Percentiles rank a stretch among this genome's conserved stretches.
These are phyloP conservation scores for Drosophila funebris DNA, from an alignment of 1,140 invertebrate genomes.

Conservation along the genomic window DNA sequence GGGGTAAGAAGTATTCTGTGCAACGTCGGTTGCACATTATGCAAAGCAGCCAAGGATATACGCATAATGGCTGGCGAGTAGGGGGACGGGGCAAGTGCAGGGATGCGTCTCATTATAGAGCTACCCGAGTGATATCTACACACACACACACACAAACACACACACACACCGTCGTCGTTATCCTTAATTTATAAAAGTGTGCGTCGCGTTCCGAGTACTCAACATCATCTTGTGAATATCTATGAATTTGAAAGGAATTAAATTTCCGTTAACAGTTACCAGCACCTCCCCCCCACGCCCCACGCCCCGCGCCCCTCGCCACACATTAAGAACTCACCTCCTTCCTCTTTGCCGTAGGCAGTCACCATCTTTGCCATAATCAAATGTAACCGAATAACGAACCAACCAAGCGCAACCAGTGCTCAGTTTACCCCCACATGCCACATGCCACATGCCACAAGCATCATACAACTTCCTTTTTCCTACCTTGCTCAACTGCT, in stretches of 20 bases:
- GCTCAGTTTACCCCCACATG: not conserved
- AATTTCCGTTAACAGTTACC: slow-evolving; percentile 51
- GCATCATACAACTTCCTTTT: slow-evolving; percentile 24
- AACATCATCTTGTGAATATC: slow-evolving; percentile 76
- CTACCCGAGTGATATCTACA: slow-evolving; percentile 41
- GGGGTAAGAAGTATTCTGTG: not conserved
- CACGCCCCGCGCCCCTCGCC: not conserved
- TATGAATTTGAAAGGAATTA: slow-evolving; percentile 76
- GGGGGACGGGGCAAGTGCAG: not conserved
- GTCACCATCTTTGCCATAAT: slow-evolving; percentile 48
- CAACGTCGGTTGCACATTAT: slow-evolving; percentile 45
- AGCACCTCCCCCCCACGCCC: not conserved
- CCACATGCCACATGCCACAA: slow-evolving; percentile 8
- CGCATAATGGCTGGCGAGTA: too few relatives aligned
- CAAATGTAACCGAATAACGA: slow-evolving; percentile 80
- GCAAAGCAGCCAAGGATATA: slow-evolving; percentile 61
- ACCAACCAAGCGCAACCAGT: slow-evolving; percentile 67
- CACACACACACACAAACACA: slow-evolving; percentile 10
- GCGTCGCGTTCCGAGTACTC: slow-evolving; percentile 21
- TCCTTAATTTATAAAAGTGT: slow-evolving; percentile 81
- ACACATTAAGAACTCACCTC: too few relatives aligned
- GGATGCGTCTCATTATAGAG: slow-evolving; percentile 68
- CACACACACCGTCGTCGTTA: slow-evolving; percentile 56
- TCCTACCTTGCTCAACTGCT: not conserved
- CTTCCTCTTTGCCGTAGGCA: not conserved